Evolutionary conservation across 2,113 vertebrate species (phyloP).

Genomic region (Athene noctua): DNA sequence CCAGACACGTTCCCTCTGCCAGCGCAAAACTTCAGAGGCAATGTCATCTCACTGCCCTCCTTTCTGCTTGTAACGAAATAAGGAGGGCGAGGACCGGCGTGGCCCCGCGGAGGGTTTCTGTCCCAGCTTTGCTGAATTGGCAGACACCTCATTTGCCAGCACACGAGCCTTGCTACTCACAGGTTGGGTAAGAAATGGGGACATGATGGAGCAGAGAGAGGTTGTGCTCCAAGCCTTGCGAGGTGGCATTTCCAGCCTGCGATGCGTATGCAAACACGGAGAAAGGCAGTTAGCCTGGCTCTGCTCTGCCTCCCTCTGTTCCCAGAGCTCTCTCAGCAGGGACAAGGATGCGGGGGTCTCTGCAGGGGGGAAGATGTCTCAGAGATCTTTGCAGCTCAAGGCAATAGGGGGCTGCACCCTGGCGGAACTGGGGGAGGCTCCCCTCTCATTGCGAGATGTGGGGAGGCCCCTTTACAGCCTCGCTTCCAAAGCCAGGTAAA

Average conservation of each 20-base stretch:
- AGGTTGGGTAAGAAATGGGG: neutral
- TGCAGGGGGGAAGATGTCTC: neutral
- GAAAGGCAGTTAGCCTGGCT: neutral
- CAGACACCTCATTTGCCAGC: neutral
- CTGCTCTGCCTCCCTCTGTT: neutral
- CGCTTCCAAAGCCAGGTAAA: neutral
- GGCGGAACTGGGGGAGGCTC: neutral
- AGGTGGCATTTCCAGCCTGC: neutral
- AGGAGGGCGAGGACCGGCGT: neutral
- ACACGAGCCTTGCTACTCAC: neutral
- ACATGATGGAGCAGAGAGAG: neutral
- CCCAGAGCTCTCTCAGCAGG: neutral
- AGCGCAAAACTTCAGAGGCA: neutral
- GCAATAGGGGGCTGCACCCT: neutral
- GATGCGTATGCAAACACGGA: neutral
- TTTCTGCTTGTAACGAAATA: rapidly evolving
- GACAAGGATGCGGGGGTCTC: neutral
- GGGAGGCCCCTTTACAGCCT: neutral
- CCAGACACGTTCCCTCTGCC: neutral
- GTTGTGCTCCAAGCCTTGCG: neutral
- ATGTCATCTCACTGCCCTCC: neutral
- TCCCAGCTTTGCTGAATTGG: neutral
- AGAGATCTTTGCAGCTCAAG: neutral
- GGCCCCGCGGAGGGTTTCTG: neutral
- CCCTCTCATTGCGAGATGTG: rapidly evolving